Evolutionary conservation across 2,888 invertebrate genomes (phyloP).

Genomic region (Caenorhabditis wallacei): DNA sequence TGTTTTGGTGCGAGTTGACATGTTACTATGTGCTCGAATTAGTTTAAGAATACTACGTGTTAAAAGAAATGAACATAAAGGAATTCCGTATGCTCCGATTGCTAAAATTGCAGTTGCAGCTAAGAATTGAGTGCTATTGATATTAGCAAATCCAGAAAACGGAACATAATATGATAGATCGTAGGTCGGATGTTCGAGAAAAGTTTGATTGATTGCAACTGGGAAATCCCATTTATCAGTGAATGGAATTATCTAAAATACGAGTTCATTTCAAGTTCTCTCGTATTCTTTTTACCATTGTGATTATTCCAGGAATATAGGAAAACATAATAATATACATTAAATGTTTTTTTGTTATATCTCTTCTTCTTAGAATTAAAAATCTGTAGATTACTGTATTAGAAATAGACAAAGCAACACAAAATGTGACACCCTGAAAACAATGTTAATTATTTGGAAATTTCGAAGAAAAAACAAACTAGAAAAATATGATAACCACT

Average conservation of each 20-base stretch:
- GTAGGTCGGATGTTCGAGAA: conserved; percentile 59
- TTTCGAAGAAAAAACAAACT: conserved; percentile 1
- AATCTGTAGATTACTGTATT: conserved; percentile 60
- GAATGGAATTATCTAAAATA: conserved; percentile 61
- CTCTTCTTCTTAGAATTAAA: conserved; percentile 44
- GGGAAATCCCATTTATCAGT: conserved; percentile 60
- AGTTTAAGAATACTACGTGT: conserved; percentile 58
- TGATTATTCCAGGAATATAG: conserved; percentile 38
- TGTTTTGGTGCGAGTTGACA: conserved; percentile 60
- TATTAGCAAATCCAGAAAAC: conserved; percentile 53
- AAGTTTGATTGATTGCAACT: conserved; percentile 43
- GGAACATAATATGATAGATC: conserved; percentile 50
- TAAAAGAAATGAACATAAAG: conserved; percentile 39
- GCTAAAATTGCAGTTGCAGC: conserved; percentile 52
- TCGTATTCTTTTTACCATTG: conserved; percentile 21
- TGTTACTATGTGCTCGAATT: conserved; percentile 54
- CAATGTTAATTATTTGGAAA: not conserved
- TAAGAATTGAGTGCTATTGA: conserved; percentile 51
- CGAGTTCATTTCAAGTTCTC: not conserved
- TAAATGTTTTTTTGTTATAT: conserved; percentile 27
- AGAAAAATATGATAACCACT: conserved; percentile 58
- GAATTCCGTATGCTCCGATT: conserved; percentile 61
- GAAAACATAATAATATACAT: conserved; percentile 39
- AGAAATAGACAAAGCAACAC: conserved; percentile 57
- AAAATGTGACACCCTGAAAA: conserved; percentile 51